Base-by-base conservation (phyloP, 1,140 invertebrate genomes). In the Vanessa atalanta region DNA sequence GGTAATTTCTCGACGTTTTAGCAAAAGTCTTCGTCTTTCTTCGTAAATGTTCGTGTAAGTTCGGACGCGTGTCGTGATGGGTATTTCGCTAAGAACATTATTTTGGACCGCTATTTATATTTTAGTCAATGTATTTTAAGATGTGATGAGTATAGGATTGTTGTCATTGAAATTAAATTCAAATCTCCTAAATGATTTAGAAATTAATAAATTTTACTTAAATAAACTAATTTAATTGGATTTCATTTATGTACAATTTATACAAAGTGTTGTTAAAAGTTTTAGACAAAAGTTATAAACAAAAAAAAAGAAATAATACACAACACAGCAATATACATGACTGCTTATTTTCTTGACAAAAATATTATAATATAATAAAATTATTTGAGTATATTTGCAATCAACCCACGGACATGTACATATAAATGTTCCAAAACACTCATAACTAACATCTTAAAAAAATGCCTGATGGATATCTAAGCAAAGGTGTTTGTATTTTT, bases 401-500 rank as follows among this genome's bases (percentile, higher is more conserved):
- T 31, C 26, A 31, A 2, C 26, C 26, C 9, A 43, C 3, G 37
- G 9, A 43, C 7, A 43, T 43, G 37, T 43, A 43, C 37, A 8
- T 43, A 31, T 6, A 31, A 31, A 31, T 31, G 26, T 65, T 50
- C 14, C 12, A 9, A 51, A 14, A 2, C 55, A 12, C 12, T n/a
- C 20, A 60, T 12, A 23, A 11, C 1, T 31, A 53, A 9, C 26
- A 60, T 47, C 31, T 48, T 47, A 48, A 53, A 89, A 88, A 88
- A 87, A 78, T 43, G 70, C 71, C 79, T 76, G 77, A 82, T 79
- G 82, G 80, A 82, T 78, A 81, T 76, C 69, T 75, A 82, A 65
- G 70, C 66, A 86, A 89, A 91, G 88, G 89, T 89, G 89, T 83
- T 83, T 76, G 64, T 80, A 78, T 83, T 87, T 83, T 87, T 88